Percentiles rank a stretch among this genome's conserved stretches.
Conservation (phyloP, 2,888 invertebrate genomes). For the Heteromurus nitidus region DNA sequence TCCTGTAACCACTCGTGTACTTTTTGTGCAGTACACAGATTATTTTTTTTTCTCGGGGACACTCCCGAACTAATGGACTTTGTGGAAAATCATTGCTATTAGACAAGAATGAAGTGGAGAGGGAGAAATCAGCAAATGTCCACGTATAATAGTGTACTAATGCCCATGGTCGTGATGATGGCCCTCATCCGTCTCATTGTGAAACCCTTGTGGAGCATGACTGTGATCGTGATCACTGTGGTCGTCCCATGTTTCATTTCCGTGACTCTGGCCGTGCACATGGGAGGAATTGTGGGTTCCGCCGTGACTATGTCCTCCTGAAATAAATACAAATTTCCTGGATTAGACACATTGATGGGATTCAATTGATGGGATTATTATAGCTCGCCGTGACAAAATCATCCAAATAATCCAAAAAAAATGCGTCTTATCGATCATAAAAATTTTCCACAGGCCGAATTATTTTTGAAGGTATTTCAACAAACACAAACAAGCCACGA, state of each 20-base stretch:
- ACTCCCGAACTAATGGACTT: slow-evolving; percentile 9
- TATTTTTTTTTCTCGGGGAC: neutral
- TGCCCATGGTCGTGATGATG: slow-evolving; percentile 65
- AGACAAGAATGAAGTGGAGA: slow-evolving; percentile 14
- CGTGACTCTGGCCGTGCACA: slow-evolving; percentile 53
- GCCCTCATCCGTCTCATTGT: slow-evolving; percentile 61
- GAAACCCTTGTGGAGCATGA: slow-evolving; percentile 34
- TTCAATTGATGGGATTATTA: neutral
- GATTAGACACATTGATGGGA: neutral
- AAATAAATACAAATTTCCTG: slow-evolving; percentile 5
- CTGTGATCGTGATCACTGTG: slow-evolving; percentile 66
- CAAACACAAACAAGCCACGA: too few species aligned
- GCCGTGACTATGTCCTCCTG: slow-evolving; percentile 67
- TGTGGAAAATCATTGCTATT: slow-evolving; percentile 38
- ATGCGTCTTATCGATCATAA: too few species aligned
- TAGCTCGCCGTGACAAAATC: neutral
- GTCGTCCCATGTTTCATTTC: slow-evolving; percentile 39
- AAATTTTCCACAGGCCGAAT: too few species aligned
- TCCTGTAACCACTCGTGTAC: slow-evolving; percentile 15
- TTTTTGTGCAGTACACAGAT: neutral
- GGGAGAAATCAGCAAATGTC: slow-evolving; percentile 25
- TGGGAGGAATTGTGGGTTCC: slow-evolving; percentile 23
- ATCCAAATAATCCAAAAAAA: too few species aligned
- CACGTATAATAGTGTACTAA: slow-evolving; percentile 21
- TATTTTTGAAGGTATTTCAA: too few species aligned